Conservation (phyloP, 2,888 invertebrate genomes). For the Orthosia cruda region DNA sequence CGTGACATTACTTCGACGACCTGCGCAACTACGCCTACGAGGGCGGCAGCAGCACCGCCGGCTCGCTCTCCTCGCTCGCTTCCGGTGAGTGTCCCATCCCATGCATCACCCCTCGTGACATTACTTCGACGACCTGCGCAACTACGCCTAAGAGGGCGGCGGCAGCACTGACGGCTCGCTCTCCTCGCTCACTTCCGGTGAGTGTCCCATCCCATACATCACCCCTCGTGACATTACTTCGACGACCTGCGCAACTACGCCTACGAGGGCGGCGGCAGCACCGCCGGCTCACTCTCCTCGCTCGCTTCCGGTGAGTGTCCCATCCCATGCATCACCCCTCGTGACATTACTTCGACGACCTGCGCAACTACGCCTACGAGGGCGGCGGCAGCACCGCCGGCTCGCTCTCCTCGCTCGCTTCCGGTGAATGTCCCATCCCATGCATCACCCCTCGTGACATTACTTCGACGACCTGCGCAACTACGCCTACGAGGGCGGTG, state of each 20-base stretch:
- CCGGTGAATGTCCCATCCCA: constrained; percentile 92
- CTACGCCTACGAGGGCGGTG: constrained; percentile 99
- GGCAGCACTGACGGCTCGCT: constrained; percentile 99
- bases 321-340: constrained; percentile 52
- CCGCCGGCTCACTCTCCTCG: constrained; percentile 98
- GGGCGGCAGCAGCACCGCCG: constrained; percentile 99
- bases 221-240: constrained; percentile 62
- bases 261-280: constrained; percentile 99
- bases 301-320: constrained; percentile 96
- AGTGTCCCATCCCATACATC: constrained; percentile 69
- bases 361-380: constrained; percentile 99
- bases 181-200: constrained; percentile 98
- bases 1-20: constrained; percentile 64
- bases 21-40: constrained; percentile 99
- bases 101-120: constrained; percentile 60
- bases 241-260: constrained; percentile 99
- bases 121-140: constrained; percentile 93
- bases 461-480: constrained; percentile 95
- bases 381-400: constrained; percentile 99
- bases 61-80: constrained; percentile 98
- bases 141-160: constrained; percentile 99
- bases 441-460: constrained; percentile 62
- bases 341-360: constrained; percentile 65
- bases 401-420: constrained; percentile 98
- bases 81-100: constrained; percentile 93